phyloP scores from a whole-genome alignment of 2,113 vertebrate genomes.

The Triplophysa rosa region DNA sequence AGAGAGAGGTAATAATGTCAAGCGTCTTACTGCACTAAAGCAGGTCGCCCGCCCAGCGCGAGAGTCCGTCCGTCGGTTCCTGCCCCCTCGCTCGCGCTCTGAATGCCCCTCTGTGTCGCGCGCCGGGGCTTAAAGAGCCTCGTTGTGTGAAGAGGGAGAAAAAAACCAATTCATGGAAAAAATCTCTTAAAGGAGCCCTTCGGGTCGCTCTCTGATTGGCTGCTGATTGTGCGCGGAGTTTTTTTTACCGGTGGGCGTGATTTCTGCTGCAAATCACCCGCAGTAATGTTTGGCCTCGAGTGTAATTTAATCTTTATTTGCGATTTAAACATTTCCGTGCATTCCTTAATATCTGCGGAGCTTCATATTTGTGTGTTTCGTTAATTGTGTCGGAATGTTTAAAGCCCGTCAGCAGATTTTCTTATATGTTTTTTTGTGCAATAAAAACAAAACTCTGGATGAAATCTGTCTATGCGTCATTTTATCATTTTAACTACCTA shows the following conservation, averaged over 20 bases:
- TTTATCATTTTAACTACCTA: background rate
- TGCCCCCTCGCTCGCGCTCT: conserved; percentile 56
- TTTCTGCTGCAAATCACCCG: conserved; percentile 12
- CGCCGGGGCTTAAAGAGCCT: conserved; percentile 76
- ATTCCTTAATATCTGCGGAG: background rate
- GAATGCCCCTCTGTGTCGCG: conserved; percentile 80
- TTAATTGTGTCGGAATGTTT: background rate
- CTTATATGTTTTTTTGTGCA: too few species aligned
- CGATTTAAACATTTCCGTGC: background rate
- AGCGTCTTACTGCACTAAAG: conserved; percentile 75
- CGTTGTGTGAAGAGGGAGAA: conserved; percentile 73
- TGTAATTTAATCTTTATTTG: background rate
- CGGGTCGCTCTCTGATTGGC: conserved; percentile 61
- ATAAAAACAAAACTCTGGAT: too few species aligned
- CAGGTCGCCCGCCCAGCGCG: conserved; percentile 69
- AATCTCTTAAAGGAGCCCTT: conserved; percentile 72
- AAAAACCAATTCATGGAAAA: conserved; percentile 58
- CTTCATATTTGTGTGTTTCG: background rate
- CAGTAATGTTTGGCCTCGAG: background rate
- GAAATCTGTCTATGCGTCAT: too few species aligned
- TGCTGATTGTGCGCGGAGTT: conserved; percentile 40
- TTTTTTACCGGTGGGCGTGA: conserved; percentile 56
- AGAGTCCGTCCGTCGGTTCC: conserved; percentile 74
- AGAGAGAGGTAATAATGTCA: conserved; percentile 60
- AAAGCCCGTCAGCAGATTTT: too few species aligned